Conservation (phyloP, 1,140 invertebrate species). For the Ceratosolen solmsi region DNA sequence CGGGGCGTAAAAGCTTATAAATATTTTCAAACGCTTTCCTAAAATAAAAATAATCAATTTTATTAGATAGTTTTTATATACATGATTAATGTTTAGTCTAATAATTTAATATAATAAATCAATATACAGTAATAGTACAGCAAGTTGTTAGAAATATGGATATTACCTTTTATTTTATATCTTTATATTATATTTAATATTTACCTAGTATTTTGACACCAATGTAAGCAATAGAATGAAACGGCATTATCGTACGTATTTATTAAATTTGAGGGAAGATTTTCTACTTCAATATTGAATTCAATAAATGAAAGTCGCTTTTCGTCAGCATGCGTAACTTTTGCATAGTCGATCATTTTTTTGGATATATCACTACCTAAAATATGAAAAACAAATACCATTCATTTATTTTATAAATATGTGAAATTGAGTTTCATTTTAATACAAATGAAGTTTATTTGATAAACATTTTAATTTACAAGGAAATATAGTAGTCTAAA, state of each 20-base stretch:
- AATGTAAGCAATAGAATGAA: constrained; percentile 88
- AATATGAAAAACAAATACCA: constrained; percentile 19
- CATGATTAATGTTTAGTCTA: no score
- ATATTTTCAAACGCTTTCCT: constrained; percentile 80
- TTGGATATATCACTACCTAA: constrained; percentile 81
- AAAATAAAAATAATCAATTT: constrained; percentile 48
- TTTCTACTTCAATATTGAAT: constrained; percentile 77
- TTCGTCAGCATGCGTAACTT: constrained; percentile 70
- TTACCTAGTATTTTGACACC: constrained; percentile 84
- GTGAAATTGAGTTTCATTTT: not conserved
- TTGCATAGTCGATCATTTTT: constrained; percentile 81
- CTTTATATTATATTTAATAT: not conserved
- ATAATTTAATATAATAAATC: no score
- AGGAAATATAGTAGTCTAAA: no score
- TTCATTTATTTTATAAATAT: not conserved
- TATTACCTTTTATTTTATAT: no score
- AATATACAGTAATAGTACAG: no score
- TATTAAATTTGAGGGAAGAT: constrained; percentile 71
- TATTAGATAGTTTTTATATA: no score
- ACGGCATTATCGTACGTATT: constrained; percentile 81
- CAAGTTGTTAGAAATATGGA: no score
- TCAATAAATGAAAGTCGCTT: constrained; percentile 76
- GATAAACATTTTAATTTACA: no score
- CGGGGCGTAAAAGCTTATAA: constrained; percentile 76
- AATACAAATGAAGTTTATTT: no score